Conservation (phyloP, 2,113 vertebrate genomes). For the Saccopteryx leptura region DNA sequence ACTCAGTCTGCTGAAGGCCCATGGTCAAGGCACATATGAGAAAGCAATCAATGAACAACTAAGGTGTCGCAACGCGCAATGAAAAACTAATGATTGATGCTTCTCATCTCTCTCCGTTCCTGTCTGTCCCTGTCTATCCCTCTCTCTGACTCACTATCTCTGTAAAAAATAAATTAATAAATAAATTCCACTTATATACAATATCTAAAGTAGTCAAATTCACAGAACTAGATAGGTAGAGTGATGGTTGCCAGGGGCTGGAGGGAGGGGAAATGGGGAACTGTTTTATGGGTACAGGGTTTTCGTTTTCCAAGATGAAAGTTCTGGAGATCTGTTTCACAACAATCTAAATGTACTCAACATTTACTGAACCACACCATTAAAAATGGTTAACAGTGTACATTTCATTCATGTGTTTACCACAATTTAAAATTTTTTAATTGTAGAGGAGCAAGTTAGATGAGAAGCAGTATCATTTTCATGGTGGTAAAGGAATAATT, state of each 20-base stretch:
- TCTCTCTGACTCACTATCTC: too few relatives aligned
- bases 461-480: neutral
- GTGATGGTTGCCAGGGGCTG: neutral
- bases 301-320: neutral
- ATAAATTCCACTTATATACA: neutral
- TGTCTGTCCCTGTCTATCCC: too few relatives aligned
- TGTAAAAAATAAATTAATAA: too few relatives aligned
- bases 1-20: too few relatives aligned
- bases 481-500: neutral
- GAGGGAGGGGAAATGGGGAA: neutral
- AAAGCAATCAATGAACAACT: too few relatives aligned
- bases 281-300: neutral
- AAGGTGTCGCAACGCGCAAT: too few relatives aligned
- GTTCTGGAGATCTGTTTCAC: neutral
- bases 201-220: neutral
- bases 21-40: too few relatives aligned
- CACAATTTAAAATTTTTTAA: neutral
- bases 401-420: neutral
- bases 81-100: too few relatives aligned
- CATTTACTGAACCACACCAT: neutral
- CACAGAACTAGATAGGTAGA: neutral
- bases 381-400: neutral
- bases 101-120: too few relatives aligned
- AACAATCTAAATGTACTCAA: neutral
- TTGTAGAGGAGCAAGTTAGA: neutral